phyloP scores from a whole-genome alignment of 2,113 vertebrate genomes.

The Fregata magnificens region DNA sequence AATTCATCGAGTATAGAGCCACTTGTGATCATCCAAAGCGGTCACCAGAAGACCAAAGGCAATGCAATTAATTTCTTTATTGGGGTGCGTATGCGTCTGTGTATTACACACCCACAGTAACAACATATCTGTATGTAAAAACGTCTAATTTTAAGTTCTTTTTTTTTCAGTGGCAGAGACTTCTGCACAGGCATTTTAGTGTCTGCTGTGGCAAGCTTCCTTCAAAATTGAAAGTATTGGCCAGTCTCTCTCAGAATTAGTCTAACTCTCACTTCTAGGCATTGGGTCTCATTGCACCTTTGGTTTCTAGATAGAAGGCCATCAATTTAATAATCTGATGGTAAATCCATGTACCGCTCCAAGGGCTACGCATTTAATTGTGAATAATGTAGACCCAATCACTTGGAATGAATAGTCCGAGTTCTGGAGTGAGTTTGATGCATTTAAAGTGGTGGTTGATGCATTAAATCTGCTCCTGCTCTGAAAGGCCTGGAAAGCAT shows the following conservation, averaged over 20 bases:
- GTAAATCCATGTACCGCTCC: not conserved
- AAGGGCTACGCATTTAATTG: not conserved
- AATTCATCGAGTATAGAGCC: no score
- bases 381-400: not conserved
- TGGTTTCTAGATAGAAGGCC: not conserved
- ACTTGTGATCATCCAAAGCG: not conserved
- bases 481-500: not conserved
- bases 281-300: not conserved
- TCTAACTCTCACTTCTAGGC: not conserved
- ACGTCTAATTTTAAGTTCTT: not conserved
- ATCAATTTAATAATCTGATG: not conserved
- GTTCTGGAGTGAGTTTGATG: not conserved
- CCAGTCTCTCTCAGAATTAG: not conserved
- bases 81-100: no score
- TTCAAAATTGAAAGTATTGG: not conserved
- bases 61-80: not conserved
- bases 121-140: not conserved
- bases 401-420: not conserved
- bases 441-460: not conserved
- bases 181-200: not conserved
- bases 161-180: not conserved
- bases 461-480: not conserved
- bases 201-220: not conserved
- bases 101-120: not conserved
- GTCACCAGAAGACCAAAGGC: not conserved